phyloP scores from a whole-genome alignment of 2,113 vertebrate genomes.

The Delphinus delphis region DNA sequence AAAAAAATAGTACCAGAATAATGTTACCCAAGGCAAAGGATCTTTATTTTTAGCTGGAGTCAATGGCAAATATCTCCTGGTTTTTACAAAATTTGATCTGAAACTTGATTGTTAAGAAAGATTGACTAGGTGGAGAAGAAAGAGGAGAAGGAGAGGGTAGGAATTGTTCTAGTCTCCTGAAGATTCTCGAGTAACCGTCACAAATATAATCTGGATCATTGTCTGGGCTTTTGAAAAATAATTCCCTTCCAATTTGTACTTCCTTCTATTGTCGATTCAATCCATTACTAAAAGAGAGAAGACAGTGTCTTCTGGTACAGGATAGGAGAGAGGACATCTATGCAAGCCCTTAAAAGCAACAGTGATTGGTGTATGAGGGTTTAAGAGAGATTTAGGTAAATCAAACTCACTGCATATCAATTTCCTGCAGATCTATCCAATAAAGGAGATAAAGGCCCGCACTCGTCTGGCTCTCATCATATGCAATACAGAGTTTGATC shows the following conservation, averaged over 20 bases:
- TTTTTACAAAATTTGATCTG: not conserved
- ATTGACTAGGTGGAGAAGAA: not conserved
- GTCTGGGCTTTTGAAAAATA: not conserved
- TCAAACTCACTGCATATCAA: not conserved
- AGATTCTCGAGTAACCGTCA: not conserved
- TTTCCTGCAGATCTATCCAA: slow-evolving; percentile 65
- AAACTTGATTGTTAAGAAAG: not conserved
- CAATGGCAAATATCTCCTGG: not conserved
- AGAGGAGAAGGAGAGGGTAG: fast-evolving
- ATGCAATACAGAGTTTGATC: slow-evolving; percentile 53
- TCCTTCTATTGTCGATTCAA: not conserved
- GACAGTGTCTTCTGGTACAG: not conserved
- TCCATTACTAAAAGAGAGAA: not conserved
- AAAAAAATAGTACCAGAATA: not conserved
- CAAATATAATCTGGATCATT: not conserved
- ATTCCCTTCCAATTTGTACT: not conserved
- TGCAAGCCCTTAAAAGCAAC: not conserved
- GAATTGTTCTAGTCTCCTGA: not conserved
- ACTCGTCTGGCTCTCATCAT: slow-evolving; percentile 65
- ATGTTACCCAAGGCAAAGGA: not conserved
- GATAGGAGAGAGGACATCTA: fast-evolving
- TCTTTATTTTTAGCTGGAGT: not conserved
- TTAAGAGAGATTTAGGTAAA: not conserved
- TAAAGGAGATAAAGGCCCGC: not conserved
- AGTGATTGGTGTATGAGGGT: too few species aligned